Evolutionary conservation across 2,797 vertebrate genomes (phyloP).

Genomic region (Danio jaintianensis): DNA sequence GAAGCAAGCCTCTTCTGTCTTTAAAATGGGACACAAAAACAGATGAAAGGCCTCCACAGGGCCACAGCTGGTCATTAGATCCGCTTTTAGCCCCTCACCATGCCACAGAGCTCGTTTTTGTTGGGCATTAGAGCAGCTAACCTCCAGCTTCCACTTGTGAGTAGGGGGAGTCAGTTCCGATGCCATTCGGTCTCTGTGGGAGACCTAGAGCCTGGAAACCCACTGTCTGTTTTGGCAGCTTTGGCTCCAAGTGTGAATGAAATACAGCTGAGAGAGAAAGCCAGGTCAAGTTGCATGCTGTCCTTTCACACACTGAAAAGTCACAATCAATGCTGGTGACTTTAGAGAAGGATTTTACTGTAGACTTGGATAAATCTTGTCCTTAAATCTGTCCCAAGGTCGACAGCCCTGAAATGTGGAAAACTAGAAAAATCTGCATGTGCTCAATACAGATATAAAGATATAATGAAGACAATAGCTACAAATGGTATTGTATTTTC

Average conservation of each 20-base stretch:
- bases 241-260: slow-evolving; percentile 62
- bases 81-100: slow-evolving; percentile 18
- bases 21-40: slow-evolving; percentile 45
- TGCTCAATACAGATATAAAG: background rate
- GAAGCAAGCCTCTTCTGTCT: slow-evolving; percentile 49
- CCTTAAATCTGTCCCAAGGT: background rate
- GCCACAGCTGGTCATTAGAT: slow-evolving; percentile 45
- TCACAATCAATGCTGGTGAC: slow-evolving; percentile 22
- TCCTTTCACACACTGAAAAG: slow-evolving; percentile 17
- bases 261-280: slow-evolving; percentile 40
- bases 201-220: slow-evolving; percentile 64
- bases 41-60: slow-evolving; percentile 55
- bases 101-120: slow-evolving; percentile 42
- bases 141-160: slow-evolving; percentile 12
- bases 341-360: background rate
- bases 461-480: background rate
- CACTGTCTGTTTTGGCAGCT: slow-evolving; percentile 61
- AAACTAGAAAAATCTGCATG: background rate
- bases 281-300: slow-evolving; percentile 37
- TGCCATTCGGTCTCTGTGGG: slow-evolving; percentile 64
- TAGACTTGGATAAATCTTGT: slow-evolving; percentile 11
- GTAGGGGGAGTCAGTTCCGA: slow-evolving; percentile 63
- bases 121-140: slow-evolving; percentile 20
- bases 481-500: background rate
- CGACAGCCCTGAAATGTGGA: slow-evolving; percentile 15